A percentile compares a stretch with the other conserved stretches of the same genome.
Conservation (phyloP, 2,888 invertebrate species). For the Heterodera filipjevi region DNA sequence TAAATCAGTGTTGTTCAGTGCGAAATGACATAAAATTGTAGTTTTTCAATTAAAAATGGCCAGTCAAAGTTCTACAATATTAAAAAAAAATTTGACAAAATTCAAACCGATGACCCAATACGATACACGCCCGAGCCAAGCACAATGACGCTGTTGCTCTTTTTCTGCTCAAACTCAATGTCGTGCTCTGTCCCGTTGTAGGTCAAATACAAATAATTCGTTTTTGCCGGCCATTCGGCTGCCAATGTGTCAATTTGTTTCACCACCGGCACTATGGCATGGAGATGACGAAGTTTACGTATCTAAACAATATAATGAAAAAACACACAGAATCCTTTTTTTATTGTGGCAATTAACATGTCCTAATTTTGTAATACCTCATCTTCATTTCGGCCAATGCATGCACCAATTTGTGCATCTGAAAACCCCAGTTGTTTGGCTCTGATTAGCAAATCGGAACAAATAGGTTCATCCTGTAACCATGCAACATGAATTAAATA, state of each 20-base stretch:
- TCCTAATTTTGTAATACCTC: slow-evolving; percentile 39
- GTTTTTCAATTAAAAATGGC: too few relatives aligned
- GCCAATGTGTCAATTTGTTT: slow-evolving; percentile 99
- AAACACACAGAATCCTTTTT: slow-evolving; percentile 58
- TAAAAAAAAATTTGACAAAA: not conserved
- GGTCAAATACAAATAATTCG: slow-evolving; percentile 96
- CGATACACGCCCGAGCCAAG: slow-evolving; percentile 87
- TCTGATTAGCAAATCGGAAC: slow-evolving; percentile 71
- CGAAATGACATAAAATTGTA: too few relatives aligned
- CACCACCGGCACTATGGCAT: slow-evolving; percentile 79
- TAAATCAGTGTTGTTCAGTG: too few relatives aligned
- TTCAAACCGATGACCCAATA: slow-evolving; percentile 86
- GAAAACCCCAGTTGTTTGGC: slow-evolving; percentile 95
- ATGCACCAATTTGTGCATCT: slow-evolving; percentile 88
- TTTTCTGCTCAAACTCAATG: slow-evolving; percentile 67
- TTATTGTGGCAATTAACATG: slow-evolving; percentile 68
- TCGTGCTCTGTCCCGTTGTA: slow-evolving; percentile 87
- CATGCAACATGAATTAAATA: not conserved
- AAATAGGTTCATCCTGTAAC: not conserved
- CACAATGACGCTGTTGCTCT: slow-evolving; percentile 64
- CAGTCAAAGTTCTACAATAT: too few relatives aligned
- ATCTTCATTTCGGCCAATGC: slow-evolving; percentile 48
- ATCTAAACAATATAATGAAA: not conserved
- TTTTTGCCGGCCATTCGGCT: slow-evolving; percentile 97
- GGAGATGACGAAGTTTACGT: slow-evolving; percentile 50